These are phyloP conservation scores for Drosophila parvula DNA, from an alignment of 1,140 invertebrate genomes.

Conservation along the genomic window DNA sequence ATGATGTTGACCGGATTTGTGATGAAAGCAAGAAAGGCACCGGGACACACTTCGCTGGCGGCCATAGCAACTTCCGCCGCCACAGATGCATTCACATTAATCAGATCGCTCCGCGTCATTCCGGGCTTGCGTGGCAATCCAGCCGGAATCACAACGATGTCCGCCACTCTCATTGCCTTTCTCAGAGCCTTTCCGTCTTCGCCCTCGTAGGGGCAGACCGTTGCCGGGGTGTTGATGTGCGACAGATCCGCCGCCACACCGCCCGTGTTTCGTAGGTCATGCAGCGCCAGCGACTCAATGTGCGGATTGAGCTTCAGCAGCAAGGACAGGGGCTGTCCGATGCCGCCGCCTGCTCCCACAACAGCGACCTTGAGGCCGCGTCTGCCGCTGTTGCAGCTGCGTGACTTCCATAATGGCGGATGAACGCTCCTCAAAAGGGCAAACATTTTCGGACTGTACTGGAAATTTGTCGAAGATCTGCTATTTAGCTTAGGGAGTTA, in stretches of 20 bases:
- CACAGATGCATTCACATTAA: conserved; percentile 98
- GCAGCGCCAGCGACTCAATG: conserved; percentile 89
- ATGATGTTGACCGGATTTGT: conserved; percentile 99
- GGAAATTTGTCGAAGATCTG: background rate
- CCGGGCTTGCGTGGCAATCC: conserved; percentile 97
- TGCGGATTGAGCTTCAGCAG: conserved; percentile 91
- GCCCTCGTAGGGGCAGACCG: conserved; percentile 89
- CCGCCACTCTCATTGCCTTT: conserved; percentile 81
- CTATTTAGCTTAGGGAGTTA: too few species aligned
- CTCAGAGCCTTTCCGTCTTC: background rate
- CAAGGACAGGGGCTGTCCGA: conserved; percentile 88
- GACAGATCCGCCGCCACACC: conserved; percentile 94
- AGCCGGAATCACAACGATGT: conserved; percentile 97
- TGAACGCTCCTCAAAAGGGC: background rate
- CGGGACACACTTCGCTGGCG: conserved; percentile 91
- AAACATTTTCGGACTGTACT: conserved; percentile 6
- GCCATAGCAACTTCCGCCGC: conserved; percentile 92
- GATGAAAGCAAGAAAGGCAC: conserved; percentile 96
- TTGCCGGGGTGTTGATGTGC: conserved; percentile 90
- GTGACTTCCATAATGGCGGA: too few species aligned
- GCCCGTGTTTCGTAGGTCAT: conserved; percentile 90
- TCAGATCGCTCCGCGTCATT: conserved; percentile 96
- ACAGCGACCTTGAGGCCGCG: conserved; percentile 88
- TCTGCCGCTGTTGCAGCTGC: conserved; percentile 87
- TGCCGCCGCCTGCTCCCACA: conserved; percentile 93